Conservation (phyloP, 2,113 vertebrate genomes). For the Chaenogobius annularis region DNA sequence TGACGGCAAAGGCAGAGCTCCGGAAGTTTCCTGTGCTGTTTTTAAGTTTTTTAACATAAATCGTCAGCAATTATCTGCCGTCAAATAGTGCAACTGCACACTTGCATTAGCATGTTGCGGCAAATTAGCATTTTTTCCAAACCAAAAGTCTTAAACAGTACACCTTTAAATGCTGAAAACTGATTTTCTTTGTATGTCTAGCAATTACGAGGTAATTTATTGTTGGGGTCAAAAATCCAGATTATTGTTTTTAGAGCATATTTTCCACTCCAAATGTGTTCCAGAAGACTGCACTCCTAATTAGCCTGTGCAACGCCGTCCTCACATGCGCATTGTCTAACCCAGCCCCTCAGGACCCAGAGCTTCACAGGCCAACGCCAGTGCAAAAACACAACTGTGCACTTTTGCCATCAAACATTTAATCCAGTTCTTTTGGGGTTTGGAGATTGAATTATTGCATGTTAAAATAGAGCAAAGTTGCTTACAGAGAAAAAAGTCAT, state of each 20-base stretch:
- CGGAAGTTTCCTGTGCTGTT: too few species aligned
- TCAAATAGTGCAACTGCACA: too few species aligned
- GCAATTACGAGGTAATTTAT: background rate
- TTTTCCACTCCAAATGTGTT: background rate
- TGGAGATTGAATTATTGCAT: slow-evolving; percentile 32
- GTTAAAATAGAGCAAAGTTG: slow-evolving; percentile 43
- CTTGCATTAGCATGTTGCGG: too few species aligned
- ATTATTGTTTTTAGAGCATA: background rate
- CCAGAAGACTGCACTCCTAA: slow-evolving; percentile 43
- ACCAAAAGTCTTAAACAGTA: too few species aligned
- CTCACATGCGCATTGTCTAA: slow-evolving; percentile 45
- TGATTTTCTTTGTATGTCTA: too few species aligned
- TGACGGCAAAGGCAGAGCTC: too few species aligned
- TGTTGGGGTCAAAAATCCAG: background rate
- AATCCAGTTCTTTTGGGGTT: slow-evolving; percentile 41
- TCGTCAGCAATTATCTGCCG: too few species aligned
- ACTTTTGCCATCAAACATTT: slow-evolving; percentile 56
- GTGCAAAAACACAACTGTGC: slow-evolving; percentile 43
- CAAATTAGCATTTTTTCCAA: too few species aligned
- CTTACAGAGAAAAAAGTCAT: slow-evolving; percentile 34
- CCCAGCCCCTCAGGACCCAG: slow-evolving; percentile 39
- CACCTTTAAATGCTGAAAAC: too few species aligned
- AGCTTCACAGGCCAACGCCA: slow-evolving; percentile 23
- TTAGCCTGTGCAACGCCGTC: slow-evolving; percentile 38
- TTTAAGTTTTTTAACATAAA: too few species aligned